These are phyloP conservation scores for Prenolepis imparis DNA, from an alignment of 2,888 invertebrate genomes.

Conservation along the genomic window DNA sequence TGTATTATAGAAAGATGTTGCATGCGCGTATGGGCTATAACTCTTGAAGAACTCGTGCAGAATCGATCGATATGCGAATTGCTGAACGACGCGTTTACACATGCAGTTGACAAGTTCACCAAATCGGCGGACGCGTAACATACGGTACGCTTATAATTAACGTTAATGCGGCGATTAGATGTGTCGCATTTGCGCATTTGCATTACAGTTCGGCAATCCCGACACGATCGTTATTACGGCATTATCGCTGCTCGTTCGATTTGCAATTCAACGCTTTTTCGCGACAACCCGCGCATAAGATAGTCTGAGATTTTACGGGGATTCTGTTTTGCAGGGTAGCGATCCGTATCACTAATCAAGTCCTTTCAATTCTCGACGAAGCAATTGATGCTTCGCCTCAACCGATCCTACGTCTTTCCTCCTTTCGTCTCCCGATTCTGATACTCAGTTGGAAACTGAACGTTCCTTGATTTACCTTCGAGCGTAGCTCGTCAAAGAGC, in stretches of 20 bases:
- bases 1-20: neutral
- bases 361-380: constrained; percentile 64
- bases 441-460: constrained; percentile 19
- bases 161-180: constrained; percentile 63
- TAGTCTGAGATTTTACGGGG: constrained; percentile 66
- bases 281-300: constrained; percentile 34
- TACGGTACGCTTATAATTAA: constrained; percentile 59
- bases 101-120: constrained; percentile 55
- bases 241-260: constrained; percentile 36
- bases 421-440: constrained; percentile 3
- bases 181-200: constrained; percentile 30
- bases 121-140: constrained; percentile 55
- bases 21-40: neutral
- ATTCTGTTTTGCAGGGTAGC: constrained; percentile 66
- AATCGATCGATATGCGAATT: constrained; percentile 31
- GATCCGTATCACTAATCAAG: constrained; percentile 71
- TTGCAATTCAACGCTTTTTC: constrained; percentile 19
- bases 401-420: neutral
- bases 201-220: constrained; percentile 28
- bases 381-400: constrained; percentile 55
- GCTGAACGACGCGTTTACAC: constrained; percentile 15
- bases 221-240: constrained; percentile 43
- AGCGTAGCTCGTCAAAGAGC: constrained; percentile 49
- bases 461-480: constrained; percentile 62
- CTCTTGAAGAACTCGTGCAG: neutral